A percentile compares a stretch with the other conserved stretches of the same genome.
phyloP scores from a whole-genome alignment of 2,113 vertebrate species.

The Sinocyclocheilus grahami region DNA sequence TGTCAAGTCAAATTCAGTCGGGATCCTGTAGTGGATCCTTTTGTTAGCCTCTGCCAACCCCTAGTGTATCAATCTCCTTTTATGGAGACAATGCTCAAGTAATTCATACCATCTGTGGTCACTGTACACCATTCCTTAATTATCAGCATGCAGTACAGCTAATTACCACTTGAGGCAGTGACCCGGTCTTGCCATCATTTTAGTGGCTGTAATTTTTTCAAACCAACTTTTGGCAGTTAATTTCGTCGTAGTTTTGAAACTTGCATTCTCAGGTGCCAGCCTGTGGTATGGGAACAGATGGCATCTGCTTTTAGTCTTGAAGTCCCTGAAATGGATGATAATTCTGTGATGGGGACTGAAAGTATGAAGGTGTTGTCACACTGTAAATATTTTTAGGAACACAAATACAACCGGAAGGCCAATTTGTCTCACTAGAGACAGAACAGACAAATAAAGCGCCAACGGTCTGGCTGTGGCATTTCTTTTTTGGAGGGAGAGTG shows the following conservation, averaged over 20 bases:
- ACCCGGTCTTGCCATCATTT: background rate
- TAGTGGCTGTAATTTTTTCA: background rate
- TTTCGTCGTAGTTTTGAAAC: background rate
- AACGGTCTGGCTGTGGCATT: too few species aligned
- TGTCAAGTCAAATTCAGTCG: slow-evolving; percentile 40
- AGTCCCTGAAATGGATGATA: too few species aligned
- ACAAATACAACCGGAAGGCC: too few species aligned
- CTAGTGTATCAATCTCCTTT: slow-evolving; percentile 8
- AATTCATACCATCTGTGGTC: slow-evolving; percentile 28
- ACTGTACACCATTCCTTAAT: slow-evolving; percentile 1
- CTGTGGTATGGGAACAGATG: too few species aligned
- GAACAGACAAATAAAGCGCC: too few species aligned
- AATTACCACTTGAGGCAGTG: slow-evolving; percentile 30
- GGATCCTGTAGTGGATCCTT: slow-evolving; percentile 46
- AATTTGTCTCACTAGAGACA: too few species aligned
- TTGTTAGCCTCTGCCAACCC: slow-evolving; percentile 44
- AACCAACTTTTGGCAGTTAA: slow-evolving; percentile 20
- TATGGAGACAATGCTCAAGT: slow-evolving; percentile 29
- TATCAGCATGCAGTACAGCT: slow-evolving; percentile 15
- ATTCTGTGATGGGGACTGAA: too few species aligned
- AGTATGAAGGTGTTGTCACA: too few species aligned
- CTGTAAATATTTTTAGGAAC: too few species aligned
- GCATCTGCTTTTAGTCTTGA: too few species aligned
- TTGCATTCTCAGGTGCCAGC: too few species aligned
- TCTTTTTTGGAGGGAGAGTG: too few species aligned